Evolutionary conservation across 2,113 vertebrate species (phyloP).

Genomic region (Urocolius indicus): DNA sequence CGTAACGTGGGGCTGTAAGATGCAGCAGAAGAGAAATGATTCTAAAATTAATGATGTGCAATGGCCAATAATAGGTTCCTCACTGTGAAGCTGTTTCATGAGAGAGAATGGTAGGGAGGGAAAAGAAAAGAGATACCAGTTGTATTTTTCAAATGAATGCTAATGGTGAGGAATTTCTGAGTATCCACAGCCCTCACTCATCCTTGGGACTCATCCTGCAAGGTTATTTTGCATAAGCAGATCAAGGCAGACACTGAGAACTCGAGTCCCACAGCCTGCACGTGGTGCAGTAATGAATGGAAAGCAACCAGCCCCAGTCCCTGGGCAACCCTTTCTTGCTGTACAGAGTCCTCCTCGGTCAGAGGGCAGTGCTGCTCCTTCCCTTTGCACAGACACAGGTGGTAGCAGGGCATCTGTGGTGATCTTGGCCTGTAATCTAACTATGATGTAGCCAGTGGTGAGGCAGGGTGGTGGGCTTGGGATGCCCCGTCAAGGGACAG

Average conservation of each 20-base stretch:
- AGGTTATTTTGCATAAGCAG: not conserved
- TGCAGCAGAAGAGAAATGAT: not conserved
- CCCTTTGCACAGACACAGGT: rapidly evolving
- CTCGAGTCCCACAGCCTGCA: not conserved
- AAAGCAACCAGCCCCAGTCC: not conserved
- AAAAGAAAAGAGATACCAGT: not conserved
- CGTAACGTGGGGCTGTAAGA: not conserved
- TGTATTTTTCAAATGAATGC: not conserved
- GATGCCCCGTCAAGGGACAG: not conserved
- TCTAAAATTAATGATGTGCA: not conserved
- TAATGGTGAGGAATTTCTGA: not conserved
- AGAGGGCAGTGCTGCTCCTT: not conserved
- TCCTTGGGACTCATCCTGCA: not conserved
- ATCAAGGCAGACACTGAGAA: not conserved
- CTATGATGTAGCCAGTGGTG: rapidly evolving
- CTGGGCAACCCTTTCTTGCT: not conserved
- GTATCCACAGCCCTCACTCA: not conserved
- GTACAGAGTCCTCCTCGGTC: rapidly evolving
- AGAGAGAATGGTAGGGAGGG: not conserved
- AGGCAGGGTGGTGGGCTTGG: not conserved
- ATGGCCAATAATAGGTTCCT: not conserved
- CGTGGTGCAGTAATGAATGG: rapidly evolving
- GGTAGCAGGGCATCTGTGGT: not conserved
- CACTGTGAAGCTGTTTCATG: not conserved
- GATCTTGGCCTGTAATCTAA: not conserved